Base-by-base conservation (phyloP, 2,797 vertebrate genomes). In the Rhincodon typus region DNA sequence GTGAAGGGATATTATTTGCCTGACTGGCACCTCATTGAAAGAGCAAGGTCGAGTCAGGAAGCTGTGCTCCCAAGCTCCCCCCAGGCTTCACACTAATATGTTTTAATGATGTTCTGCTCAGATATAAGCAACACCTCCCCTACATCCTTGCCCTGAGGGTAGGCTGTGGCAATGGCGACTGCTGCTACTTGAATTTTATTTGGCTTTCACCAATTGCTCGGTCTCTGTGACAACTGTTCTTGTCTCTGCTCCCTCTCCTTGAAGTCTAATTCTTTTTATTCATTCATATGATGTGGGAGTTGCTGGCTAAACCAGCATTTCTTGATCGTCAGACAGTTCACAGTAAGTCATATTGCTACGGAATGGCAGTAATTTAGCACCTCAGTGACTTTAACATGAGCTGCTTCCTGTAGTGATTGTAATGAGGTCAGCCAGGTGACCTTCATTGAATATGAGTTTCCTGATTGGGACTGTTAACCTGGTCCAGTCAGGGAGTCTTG, bases 61-160 rank as follows among this genome's bases (percentile, higher is more conserved):
- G 62, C n/a, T 25, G 25, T 27, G 3, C 12, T 69, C 21, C 38
- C 0, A 38, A 69, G 30, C 90, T 69, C 90, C 21, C 66, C 23
- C 15, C 19, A 67, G 62, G 90, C 66, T 93, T 69, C 90, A 42
- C 90, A 69, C 90, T 67, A 93, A 93, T 38, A 30, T 27, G n/a
- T 69, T 93, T 15, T 93, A 93, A 93, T 93, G n/a, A 42, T 67
- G n/a, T 88, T 88, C 57, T 13, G 27, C 27, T 88, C 86, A 88
- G 86, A 57, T 57, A 57, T 90, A 53, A 62, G 27, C 30, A 19
- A 90, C 87, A 90, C 53, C 87, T n/a, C 34, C 30, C 53, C 30
- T 90, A 13, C 53, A 13, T 13, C 53, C 25, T 15, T 30, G 34
- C 30, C 4, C 53, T 34, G 13, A 34, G 87, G 87, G 1, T 17